Conservation (phyloP, 2,888 invertebrate species). For the Acronicta aceris region DNA sequence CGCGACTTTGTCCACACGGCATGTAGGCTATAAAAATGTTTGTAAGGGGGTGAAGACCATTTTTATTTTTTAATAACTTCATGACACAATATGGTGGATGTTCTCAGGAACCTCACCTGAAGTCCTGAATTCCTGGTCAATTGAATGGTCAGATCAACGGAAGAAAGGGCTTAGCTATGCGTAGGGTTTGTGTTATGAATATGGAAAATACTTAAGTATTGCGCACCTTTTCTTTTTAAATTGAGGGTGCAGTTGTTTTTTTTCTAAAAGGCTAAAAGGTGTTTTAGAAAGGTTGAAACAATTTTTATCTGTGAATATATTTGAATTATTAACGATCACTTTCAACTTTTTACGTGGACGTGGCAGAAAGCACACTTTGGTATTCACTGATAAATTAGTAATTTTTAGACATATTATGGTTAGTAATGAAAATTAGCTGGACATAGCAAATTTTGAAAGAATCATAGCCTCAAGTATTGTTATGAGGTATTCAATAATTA, state of each 20-base stretch:
- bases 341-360: neutral
- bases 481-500: too few relatives aligned
- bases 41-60: too few relatives aligned
- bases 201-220: constrained; percentile 34
- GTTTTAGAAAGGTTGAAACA: constrained; percentile 2
- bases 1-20: neutral
- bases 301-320: neutral
- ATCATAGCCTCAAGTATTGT: too few relatives aligned
- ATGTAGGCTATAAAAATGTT: neutral
- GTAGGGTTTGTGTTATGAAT: constrained; percentile 27
- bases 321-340: neutral
- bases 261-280: constrained; percentile 8
- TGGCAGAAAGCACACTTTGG: too few relatives aligned
- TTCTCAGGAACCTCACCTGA: too few relatives aligned
- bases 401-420: too few relatives aligned
- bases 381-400: too few relatives aligned
- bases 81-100: neutral
- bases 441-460: too few relatives aligned
- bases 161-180: constrained; percentile 13
- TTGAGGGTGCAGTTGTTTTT: constrained; percentile 6
- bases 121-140: too few relatives aligned
- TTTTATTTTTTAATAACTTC: neutral
- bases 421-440: too few relatives aligned
- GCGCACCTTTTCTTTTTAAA: constrained; percentile 26
- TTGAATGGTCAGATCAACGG: too few relatives aligned